These are phyloP conservation scores for Nyctalus aviator DNA, from an alignment of 2,797 vertebrate genomes.

Conservation along the genomic window DNA sequence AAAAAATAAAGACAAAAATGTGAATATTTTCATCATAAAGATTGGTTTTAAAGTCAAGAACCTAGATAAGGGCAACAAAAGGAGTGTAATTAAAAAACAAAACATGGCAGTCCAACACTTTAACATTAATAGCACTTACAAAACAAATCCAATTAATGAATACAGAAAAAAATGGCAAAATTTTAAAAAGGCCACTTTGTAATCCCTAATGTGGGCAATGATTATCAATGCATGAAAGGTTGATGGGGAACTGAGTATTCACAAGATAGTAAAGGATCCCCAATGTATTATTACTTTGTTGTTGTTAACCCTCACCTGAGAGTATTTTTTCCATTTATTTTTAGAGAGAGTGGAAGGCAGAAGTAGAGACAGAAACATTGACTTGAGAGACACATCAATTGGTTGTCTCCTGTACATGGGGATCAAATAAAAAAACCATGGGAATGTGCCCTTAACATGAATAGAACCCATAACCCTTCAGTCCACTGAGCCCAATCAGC, in stretches of 20 bases:
- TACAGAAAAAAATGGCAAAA: neutral
- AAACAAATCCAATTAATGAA: constrained; percentile 1
- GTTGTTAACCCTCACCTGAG: too few species aligned
- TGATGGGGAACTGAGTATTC: constrained; percentile 11
- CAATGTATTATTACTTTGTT: neutral
- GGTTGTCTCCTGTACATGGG: too few species aligned
- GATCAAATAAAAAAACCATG: too few species aligned
- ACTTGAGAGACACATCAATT: too few species aligned
- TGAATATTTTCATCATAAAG: constrained; percentile 43
- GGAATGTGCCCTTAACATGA: too few species aligned
- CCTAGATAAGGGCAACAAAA: neutral
- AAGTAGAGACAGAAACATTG: too few species aligned
- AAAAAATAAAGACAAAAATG: constrained; percentile 26
- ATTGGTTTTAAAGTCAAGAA: constrained; percentile 48
- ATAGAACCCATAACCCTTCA: too few species aligned
- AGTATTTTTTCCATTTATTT: too few species aligned
- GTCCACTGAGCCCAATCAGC: too few species aligned
- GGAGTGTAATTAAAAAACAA: neutral
- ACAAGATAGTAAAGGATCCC: neutral
- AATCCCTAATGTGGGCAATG: neutral
- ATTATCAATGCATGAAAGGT: neutral
- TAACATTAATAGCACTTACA: neutral
- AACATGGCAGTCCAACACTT: neutral
- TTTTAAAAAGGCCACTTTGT: neutral
- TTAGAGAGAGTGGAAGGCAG: too few species aligned